These are phyloP conservation scores for Xenopus tropicalis DNA, from an alignment of 2,113 vertebrate genomes.

Conservation along the genomic window UCB_Xtro_10.0 CM004450.2:94364501-94365000, in stretches of 20 bases:
- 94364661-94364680: slow-evolving; percentile 15
- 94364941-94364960: slow-evolving; percentile 49
- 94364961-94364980: slow-evolving; percentile 54
- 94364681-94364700: slow-evolving; percentile 17
- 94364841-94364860: slow-evolving; percentile 46
- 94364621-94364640: too few species aligned
- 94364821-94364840: slow-evolving; percentile 49
- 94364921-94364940: slow-evolving; percentile 45
- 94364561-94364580: too few species aligned
- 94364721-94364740: slow-evolving; percentile 47
- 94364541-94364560: too few species aligned
- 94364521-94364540: too few species aligned
- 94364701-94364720: slow-evolving; percentile 42
- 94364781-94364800: slow-evolving; percentile 45
- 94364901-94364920: slow-evolving; percentile 46
- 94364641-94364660: not conserved
- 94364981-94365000: slow-evolving; percentile 46
- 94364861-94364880: slow-evolving; percentile 47
- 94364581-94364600: too few species aligned
- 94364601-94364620: too few species aligned
- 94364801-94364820: slow-evolving; percentile 46
- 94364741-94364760: slow-evolving; percentile 31
- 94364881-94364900: slow-evolving; percentile 47
- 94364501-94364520: too few species aligned
- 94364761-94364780: slow-evolving; percentile 46